phyloP scores from a whole-genome alignment of 2,113 vertebrate genomes.

The Caranx melampygus region DNA sequence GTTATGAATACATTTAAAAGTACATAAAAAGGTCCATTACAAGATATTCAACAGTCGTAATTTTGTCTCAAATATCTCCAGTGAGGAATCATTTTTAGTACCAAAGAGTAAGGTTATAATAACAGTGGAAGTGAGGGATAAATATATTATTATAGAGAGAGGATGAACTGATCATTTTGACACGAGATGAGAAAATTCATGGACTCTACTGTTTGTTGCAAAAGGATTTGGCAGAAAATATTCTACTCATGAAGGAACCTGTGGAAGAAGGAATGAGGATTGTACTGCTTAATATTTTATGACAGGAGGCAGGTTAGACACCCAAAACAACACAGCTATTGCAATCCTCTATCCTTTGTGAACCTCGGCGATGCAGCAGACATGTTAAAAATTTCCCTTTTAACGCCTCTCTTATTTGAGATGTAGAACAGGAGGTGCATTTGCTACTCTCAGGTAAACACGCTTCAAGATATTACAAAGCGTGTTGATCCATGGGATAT shows the following conservation, averaged over 20 bases:
- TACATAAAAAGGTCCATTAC: neutral
- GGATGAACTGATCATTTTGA: neutral
- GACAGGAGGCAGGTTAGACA: conserved; percentile 14
- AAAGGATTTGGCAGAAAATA: conserved; percentile 15
- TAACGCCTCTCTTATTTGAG: neutral
- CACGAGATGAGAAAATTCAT: neutral
- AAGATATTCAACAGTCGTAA: neutral
- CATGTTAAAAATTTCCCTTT: neutral
- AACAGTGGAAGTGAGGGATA: neutral
- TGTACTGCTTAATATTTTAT: conserved; percentile 56
- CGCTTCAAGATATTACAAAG: neutral
- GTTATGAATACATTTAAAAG: conserved; percentile 1
- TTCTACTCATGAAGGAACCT: conserved; percentile 16
- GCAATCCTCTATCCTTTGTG: conserved; percentile 6
- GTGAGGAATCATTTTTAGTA: neutral
- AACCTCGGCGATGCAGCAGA: neutral
- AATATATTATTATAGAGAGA: neutral
- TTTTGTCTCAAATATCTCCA: neutral
- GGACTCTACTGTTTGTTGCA: conserved; percentile 11
- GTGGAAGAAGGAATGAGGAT: conserved; percentile 5
- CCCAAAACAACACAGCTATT: conserved; percentile 16
- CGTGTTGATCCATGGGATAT: neutral
- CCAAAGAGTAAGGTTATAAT: neutral
- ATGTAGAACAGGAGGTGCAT: neutral
- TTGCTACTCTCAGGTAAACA: neutral